Base-by-base conservation (phyloP, 2,888 invertebrate species). In the Lasioglossum figueresi region DNA sequence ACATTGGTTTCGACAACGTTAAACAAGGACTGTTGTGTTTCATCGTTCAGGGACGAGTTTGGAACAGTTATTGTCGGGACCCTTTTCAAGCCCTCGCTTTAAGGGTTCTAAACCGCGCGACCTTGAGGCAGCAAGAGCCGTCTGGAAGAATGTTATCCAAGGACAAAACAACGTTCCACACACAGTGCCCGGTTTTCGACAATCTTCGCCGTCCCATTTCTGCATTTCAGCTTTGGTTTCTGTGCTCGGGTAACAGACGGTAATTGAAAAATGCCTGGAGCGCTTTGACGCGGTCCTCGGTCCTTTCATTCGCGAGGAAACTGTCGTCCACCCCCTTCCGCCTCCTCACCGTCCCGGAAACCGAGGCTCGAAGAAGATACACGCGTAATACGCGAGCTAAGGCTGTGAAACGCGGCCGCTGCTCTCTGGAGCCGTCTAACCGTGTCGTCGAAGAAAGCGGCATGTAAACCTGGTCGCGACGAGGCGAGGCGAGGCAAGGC, bases 401-500 rank as follows among this genome's bases (percentile, higher is more conserved):
- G 63, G 27, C 63, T 16, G 63, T 16, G 63, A 63, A 63, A 63
- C 63, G 63, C 63, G 63, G 63, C 63, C 63, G 31, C 31, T 16
- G 27, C 31, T 59, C 31, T 59, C 27, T 1, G 27, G 3, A 31
- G 31, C 31, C 31, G 16, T 63, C 63, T 63, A 63, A 63, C 63
- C 63, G 63, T 63, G 63, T 63, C 63, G 63, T 63, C 63, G 63
- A 63, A 63, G 63, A 63, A 63, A 63, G 63, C 63, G 31, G 63
- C 63, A 63, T 63, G 63, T 31, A 63, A 63, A 63, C 31, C 56
- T 56, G 56, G 56, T 56, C 56, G 56, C 56, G n/a, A 56, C n/a
- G n/a, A n/a, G n/a, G n/a, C n/a, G n/a, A n/a, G n/a, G n/a, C n/a
- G n/a, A n/a, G n/a, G n/a, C n/a, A n/a, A n/a, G n/a, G n/a, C n/a